Conservation (phyloP, 1,140 invertebrate genomes). For the Drosophila varians region DNA sequence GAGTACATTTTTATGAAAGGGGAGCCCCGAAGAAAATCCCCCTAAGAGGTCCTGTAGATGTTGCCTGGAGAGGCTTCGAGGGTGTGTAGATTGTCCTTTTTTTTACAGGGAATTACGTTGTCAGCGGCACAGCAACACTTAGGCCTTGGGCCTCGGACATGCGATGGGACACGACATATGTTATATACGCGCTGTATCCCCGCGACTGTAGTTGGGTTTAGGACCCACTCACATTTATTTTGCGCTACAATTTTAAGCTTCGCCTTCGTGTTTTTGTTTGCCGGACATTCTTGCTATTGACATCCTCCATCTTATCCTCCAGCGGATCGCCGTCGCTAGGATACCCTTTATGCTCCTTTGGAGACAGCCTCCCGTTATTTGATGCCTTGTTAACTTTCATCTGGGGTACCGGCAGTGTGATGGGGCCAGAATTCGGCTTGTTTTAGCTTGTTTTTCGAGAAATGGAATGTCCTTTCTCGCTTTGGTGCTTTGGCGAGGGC, state of each 20-base stretch:
- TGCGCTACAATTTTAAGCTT: slow-evolving; percentile 58
- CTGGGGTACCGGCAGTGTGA: slow-evolving; percentile 17
- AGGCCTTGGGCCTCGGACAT: slow-evolving; percentile 14
- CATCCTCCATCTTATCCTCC: slow-evolving; percentile 33
- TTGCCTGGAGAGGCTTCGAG: slow-evolving; percentile 24
- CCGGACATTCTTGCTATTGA: slow-evolving; percentile 48
- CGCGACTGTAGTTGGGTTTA: not conserved
- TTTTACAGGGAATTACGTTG: not conserved
- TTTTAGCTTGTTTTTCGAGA: slow-evolving; percentile 67
- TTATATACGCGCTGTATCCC: slow-evolving; percentile 7
- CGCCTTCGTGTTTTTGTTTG: slow-evolving; percentile 28
- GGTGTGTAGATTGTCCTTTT: slow-evolving; percentile 38
- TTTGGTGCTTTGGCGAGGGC: slow-evolving; percentile 34
- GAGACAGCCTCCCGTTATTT: slow-evolving; percentile 61
- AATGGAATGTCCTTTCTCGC: slow-evolving; percentile 55
- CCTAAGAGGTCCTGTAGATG: not conserved
- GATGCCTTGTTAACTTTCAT: slow-evolving; percentile 79
- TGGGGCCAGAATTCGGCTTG: slow-evolving; percentile 57
- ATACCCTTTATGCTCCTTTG: slow-evolving; percentile 70
- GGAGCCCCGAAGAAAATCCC: not conserved
- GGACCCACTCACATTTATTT: slow-evolving; percentile 34
- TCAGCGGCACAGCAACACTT: slow-evolving; percentile 2
- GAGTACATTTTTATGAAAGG: slow-evolving; percentile 34
- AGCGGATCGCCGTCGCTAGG: slow-evolving; percentile 71
- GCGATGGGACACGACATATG: slow-evolving; percentile 8